Conservation (phyloP, 2,113 vertebrate species). For the Sitta europaea region DNA sequence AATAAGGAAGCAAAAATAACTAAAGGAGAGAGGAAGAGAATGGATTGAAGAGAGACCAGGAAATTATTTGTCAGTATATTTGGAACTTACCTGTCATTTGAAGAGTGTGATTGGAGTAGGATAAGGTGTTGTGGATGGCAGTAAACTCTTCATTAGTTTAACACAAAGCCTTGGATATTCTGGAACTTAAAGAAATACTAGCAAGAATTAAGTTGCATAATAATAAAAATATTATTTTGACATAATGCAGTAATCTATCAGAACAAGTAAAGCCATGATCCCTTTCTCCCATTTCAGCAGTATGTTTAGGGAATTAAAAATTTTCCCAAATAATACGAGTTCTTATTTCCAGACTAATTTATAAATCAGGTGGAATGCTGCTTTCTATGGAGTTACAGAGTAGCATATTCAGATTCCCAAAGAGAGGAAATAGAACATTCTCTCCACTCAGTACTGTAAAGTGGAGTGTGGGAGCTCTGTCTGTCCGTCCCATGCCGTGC, state of each 20-base stretch:
- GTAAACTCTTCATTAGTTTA: background rate
- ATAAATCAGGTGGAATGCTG: background rate
- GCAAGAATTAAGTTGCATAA: background rate
- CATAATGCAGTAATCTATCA: background rate
- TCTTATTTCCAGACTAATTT: background rate
- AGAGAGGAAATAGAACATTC: background rate
- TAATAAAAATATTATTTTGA: background rate
- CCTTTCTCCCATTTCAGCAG: background rate
- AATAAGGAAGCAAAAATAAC: background rate
- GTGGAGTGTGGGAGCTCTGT: background rate
- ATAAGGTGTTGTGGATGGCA: background rate
- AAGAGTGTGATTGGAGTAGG: background rate
- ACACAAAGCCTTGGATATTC: background rate
- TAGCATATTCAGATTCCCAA: background rate
- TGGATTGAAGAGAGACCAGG: background rate
- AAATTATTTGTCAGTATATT: background rate
- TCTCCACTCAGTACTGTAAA: background rate
- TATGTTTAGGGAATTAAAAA: background rate
- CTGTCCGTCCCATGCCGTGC: fast-evolving
- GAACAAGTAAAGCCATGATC: background rate
- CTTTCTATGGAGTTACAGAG: background rate
- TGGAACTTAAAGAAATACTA: background rate
- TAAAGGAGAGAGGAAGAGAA: background rate
- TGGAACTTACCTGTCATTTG: background rate
- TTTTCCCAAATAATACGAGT: background rate